Conservation (phyloP, 2,888 invertebrate genomes). For the Nipponacmea schrenckii region DNA sequence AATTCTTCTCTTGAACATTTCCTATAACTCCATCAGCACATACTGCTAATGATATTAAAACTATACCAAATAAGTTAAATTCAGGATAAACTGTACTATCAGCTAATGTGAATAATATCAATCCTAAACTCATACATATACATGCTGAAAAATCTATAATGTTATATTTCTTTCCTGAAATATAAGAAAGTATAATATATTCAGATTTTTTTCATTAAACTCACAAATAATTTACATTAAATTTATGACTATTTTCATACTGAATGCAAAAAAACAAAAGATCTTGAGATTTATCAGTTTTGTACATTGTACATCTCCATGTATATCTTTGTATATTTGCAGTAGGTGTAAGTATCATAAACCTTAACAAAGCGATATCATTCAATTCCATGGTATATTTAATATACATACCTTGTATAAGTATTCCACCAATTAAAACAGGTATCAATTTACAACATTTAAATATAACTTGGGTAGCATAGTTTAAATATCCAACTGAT, state of each 20-base stretch:
- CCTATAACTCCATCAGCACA: constrained; percentile 95
- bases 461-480: constrained; percentile 96
- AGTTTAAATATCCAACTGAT: constrained; percentile 92
- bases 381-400: too few species aligned
- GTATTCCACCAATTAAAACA: constrained; percentile 90
- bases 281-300: too few species aligned
- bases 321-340: too few species aligned
- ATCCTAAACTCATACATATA: constrained; percentile 85
- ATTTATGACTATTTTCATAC: not conserved
- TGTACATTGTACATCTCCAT: too few species aligned
- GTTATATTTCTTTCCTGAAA: constrained; percentile 81
- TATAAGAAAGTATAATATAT: constrained; percentile 28
- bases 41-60: constrained; percentile 79
- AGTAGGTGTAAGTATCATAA: too few species aligned
- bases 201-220: not conserved
- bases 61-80: constrained; percentile 73
- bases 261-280: too few species aligned
- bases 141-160: constrained; percentile 86
- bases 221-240: too few species aligned
- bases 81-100: constrained; percentile 74
- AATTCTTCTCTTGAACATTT: constrained; percentile 95
- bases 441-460: constrained; percentile 98
- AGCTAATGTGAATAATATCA: constrained; percentile 91
- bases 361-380: too few species aligned
- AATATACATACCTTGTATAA: constrained; percentile 80